Conservation (phyloP, 2,888 invertebrate genomes). For the Agonopterix arenella region DNA sequence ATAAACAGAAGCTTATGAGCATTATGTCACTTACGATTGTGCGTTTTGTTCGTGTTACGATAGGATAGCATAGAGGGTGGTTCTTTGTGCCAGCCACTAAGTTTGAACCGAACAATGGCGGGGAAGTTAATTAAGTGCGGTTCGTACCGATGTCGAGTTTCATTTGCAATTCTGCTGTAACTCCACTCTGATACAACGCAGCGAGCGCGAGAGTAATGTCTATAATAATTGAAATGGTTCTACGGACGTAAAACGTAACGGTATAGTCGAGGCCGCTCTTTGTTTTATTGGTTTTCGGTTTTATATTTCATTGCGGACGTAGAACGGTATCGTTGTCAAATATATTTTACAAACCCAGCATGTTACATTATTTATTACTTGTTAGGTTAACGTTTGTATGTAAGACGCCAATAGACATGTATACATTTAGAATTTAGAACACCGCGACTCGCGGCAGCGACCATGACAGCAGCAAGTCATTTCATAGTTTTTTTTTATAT, state of each 20-base stretch:
- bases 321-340: background rate
- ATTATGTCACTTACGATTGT: too few relatives aligned
- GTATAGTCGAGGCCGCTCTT: background rate
- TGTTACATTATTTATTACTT: too few relatives aligned
- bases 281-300: constrained; percentile 2
- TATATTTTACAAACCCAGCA: too few relatives aligned
- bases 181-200: constrained; percentile 5
- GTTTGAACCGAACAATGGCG: constrained; percentile 2
- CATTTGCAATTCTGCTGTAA: constrained; percentile 10
- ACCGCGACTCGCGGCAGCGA: too few relatives aligned
- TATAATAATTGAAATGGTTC: constrained; percentile 6
- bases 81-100: constrained; percentile 1
- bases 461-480: too few relatives aligned
- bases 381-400: too few relatives aligned
- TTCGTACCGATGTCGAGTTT: constrained; percentile 6
- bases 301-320: constrained; percentile 3
- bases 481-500: too few relatives aligned
- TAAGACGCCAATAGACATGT: too few relatives aligned
- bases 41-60: too few relatives aligned
- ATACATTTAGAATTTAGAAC: too few relatives aligned
- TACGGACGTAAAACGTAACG: constrained; percentile 4
- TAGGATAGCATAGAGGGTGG: background rate
- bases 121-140: constrained; percentile 11
- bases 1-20: too few relatives aligned
- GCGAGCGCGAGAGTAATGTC: constrained; percentile 3